phyloP scores from a whole-genome alignment of 2,888 invertebrate genomes.

The Cerceris rybyensis region DNA sequence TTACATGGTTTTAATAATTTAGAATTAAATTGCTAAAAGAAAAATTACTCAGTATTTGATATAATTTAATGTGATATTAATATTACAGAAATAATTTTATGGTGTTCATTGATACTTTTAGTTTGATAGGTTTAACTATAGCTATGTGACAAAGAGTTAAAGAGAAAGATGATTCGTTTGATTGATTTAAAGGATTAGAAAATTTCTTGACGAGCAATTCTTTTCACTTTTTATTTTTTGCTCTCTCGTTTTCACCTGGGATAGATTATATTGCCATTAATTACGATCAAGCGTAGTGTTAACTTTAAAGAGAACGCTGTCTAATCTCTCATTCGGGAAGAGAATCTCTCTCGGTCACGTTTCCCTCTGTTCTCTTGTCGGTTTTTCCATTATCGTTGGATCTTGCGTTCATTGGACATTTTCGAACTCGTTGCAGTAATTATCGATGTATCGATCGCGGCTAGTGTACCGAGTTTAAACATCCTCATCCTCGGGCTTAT shows the following conservation, averaged over 20 bases:
- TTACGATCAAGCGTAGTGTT: not conserved
- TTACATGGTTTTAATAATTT: too few species aligned
- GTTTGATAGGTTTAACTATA: too few species aligned
- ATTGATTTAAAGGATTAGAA: too few species aligned
- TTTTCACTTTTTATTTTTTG: not conserved
- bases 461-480: constrained; percentile 41
- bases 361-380: not conserved
- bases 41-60: too few species aligned
- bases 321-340: constrained; percentile 1
- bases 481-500: constrained; percentile 39
- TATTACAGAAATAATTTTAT: too few species aligned
- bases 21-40: too few species aligned
- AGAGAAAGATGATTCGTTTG: too few species aligned
- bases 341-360: not conserved
- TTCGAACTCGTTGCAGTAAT: constrained; percentile 48
- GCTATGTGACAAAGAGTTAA: too few species aligned
- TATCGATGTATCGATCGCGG: constrained; percentile 54
- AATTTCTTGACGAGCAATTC: not conserved
- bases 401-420: constrained; percentile 10
- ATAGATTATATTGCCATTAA: not conserved
- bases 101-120: too few species aligned
- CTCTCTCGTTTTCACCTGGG: not conserved
- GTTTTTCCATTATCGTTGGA: constrained; percentile 43
- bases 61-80: too few species aligned
- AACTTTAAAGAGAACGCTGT: not conserved